These are phyloP conservation scores for Linyphia triangularis DNA, from an alignment of 2,888 invertebrate genomes.

Conservation along the genomic window DNA sequence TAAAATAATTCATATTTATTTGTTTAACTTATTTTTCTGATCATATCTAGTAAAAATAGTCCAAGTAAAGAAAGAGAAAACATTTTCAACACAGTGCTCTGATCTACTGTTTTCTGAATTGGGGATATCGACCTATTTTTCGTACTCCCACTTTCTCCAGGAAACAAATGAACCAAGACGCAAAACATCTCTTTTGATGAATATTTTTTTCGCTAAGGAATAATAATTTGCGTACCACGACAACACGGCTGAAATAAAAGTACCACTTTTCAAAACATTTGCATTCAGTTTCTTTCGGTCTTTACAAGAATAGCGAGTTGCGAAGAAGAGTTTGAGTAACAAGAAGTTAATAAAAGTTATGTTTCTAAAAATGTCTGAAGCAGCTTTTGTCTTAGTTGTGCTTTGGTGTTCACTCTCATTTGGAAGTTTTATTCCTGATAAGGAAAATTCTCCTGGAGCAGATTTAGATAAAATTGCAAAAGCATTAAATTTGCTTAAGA, in stretches of 20 bases:
- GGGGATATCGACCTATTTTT: conserved; percentile 24
- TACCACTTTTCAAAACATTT: no score
- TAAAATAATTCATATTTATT: not conserved
- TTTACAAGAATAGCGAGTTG: not conserved
- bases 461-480: not conserved
- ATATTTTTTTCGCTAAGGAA: not conserved
- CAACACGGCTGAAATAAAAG: not conserved
- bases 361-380: not conserved
- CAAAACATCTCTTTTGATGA: not conserved
- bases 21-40: not conserved
- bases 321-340: not conserved
- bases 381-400: not conserved
- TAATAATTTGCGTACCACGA: conserved; percentile 5
- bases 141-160: conserved; percentile 15
- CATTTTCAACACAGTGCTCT: not conserved
- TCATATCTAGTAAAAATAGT: not conserved
- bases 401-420: not conserved
- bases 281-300: no score
- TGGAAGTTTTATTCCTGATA: not conserved
- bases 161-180: conserved; percentile 21
- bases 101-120: not conserved
- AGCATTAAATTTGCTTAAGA: not conserved
- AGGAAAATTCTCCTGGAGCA: not conserved
- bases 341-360: not conserved
- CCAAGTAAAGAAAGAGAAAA: not conserved